Evolutionary conservation across 2,113 vertebrate genomes (phyloP).

Genomic region (Arenaria interpres): DNA sequence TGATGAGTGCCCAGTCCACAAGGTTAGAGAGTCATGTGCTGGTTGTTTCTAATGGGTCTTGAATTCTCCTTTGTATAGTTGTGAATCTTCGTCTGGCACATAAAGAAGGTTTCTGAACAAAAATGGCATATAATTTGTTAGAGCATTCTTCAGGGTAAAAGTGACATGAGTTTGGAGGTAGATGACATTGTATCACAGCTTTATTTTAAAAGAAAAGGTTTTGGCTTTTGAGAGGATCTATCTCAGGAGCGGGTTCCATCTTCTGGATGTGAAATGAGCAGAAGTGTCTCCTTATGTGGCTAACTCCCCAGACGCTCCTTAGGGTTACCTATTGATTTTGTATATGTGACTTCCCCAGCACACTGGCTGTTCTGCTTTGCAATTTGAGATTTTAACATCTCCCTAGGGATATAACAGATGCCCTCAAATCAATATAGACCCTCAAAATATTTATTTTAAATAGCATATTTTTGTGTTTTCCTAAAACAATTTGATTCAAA

Average conservation of each 20-base stretch:
- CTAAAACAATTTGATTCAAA: not conserved
- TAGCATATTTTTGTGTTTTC: not conserved
- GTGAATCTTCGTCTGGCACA: not conserved
- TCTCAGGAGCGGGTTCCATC: not conserved
- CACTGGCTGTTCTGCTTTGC: not conserved
- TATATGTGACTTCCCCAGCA: not conserved
- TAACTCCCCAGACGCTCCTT: not conserved
- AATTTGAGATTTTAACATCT: not conserved
- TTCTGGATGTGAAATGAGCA: not conserved
- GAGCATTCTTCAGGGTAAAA: not conserved
- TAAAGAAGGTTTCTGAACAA: not conserved
- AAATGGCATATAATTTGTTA: not conserved
- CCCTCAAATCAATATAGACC: not conserved
- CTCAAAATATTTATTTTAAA: not conserved
- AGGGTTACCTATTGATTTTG: not conserved
- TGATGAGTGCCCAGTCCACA: not conserved
- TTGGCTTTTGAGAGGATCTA: not conserved
- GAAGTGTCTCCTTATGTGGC: not conserved
- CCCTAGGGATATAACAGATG: not conserved
- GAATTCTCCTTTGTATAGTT: not conserved
- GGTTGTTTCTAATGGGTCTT: not conserved
- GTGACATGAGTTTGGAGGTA: not conserved
- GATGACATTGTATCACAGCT: not conserved
- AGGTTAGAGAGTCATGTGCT: not conserved
- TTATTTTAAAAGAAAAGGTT: not conserved